phyloP scores from a whole-genome alignment of 1,140 invertebrate species.

The Helicoverpa armigera region DNA sequence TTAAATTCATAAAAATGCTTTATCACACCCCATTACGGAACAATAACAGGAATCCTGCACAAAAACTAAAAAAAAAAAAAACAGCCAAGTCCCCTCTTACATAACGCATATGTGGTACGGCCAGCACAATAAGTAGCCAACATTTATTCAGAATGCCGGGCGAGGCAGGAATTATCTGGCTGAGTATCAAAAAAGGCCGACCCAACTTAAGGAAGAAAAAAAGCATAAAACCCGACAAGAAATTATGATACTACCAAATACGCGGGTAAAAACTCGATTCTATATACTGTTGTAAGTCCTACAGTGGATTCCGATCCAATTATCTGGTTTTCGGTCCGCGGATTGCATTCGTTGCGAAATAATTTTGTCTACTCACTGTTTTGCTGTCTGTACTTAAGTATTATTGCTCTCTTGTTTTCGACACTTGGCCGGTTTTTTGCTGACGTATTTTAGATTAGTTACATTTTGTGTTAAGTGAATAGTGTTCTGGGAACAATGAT shows the following conservation, averaged over 20 bases:
- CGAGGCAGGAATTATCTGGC: constrained; percentile 70
- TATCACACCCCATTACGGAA: constrained; percentile 70
- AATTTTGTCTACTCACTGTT: constrained; percentile 63
- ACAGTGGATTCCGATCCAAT: constrained; percentile 72
- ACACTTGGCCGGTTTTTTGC: constrained; percentile 31
- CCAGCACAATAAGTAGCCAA: constrained; percentile 66
- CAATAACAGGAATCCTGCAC: constrained; percentile 64
- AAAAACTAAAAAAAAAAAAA: constrained; percentile 61
- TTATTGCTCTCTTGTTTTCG: constrained; percentile 44
- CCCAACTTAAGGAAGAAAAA: constrained; percentile 58
- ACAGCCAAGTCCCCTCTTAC: constrained; percentile 52
- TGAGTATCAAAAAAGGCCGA: constrained; percentile 73
- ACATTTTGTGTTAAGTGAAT: constrained; percentile 12
- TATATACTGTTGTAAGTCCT: constrained; percentile 63
- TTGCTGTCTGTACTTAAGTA: constrained; percentile 47
- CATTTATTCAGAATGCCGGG: constrained; percentile 69
- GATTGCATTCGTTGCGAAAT: constrained; percentile 50
- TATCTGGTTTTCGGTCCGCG: constrained; percentile 63
- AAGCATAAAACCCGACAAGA: constrained; percentile 70
- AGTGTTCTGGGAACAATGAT: background rate
- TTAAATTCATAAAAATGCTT: constrained; percentile 68
- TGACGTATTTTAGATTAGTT: constrained; percentile 19
- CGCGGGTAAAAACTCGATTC: constrained; percentile 71
- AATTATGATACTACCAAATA: constrained; percentile 84
- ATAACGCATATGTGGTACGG: constrained; percentile 60